phyloP scores from a whole-genome alignment of 2,797 vertebrate species.

The Eulemur mongoz region DNA sequence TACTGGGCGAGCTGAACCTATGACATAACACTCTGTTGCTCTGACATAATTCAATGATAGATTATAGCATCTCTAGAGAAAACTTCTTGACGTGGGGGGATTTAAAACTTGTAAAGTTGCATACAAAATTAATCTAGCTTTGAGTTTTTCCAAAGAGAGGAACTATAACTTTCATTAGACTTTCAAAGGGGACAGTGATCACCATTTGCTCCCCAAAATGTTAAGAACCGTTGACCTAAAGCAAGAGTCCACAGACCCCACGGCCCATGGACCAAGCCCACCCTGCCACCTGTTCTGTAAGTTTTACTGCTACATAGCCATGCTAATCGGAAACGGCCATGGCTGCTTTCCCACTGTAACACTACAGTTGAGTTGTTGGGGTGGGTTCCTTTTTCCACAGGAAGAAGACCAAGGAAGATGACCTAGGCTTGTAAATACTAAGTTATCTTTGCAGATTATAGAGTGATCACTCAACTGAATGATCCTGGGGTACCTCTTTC shows the following conservation, averaged over 20 bases:
- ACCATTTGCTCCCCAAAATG: not conserved
- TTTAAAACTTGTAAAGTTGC: not conserved
- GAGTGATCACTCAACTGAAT: not conserved
- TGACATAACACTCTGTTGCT: not conserved
- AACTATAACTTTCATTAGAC: not conserved
- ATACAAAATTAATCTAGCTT: not conserved
- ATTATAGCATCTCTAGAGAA: not conserved
- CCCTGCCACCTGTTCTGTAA: not conserved
- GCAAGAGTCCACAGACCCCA: no score
- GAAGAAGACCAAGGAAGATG: not conserved
- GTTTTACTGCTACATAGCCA: not conserved
- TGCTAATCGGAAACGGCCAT: not conserved
- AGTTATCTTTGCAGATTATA: not conserved
- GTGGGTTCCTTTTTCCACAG: not conserved
- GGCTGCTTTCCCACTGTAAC: no score
- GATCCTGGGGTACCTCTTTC: not conserved
- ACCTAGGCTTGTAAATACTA: not conserved
- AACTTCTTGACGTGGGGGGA: not conserved
- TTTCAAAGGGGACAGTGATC: not conserved
- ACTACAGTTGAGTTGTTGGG: not conserved
- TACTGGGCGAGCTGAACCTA: not conserved
- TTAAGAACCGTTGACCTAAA: not conserved
- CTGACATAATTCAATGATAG: not conserved
- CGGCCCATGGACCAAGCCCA: not conserved
- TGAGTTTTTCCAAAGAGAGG: not conserved